Conservation (phyloP, 2,888 invertebrate species). For the Limnephilus auricula region DNA sequence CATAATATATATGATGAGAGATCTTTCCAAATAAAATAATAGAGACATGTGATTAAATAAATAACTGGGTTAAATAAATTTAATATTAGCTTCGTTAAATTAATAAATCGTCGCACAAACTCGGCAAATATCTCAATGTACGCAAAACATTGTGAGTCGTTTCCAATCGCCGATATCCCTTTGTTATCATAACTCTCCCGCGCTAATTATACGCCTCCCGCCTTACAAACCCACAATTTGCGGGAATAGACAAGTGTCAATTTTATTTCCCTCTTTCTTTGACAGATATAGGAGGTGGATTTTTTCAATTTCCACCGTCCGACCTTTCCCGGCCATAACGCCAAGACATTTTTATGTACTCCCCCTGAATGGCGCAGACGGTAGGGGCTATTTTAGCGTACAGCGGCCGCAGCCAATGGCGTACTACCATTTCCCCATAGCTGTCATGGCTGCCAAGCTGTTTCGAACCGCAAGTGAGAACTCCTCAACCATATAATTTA, state of each 20-base stretch:
- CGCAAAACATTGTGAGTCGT: background rate
- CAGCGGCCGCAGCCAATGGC: slow-evolving; percentile 33
- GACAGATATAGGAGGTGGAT: slow-evolving; percentile 31
- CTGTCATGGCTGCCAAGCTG: slow-evolving; percentile 49
- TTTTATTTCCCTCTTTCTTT: slow-evolving; percentile 31
- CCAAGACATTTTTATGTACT: slow-evolving; percentile 43
- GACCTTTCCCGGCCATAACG: slow-evolving; percentile 12
- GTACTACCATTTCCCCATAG: slow-evolving; percentile 36
- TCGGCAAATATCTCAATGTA: background rate
- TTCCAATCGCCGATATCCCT: background rate
- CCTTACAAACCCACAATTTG: background rate
- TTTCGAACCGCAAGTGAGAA: slow-evolving; percentile 51
- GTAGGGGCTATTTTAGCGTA: slow-evolving; percentile 38
- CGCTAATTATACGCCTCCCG: background rate
- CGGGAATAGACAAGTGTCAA: slow-evolving; percentile 38
- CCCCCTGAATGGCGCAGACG: slow-evolving; percentile 24
- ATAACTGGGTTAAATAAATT: background rate
- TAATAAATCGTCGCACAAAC: background rate
- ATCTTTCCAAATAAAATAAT: background rate
- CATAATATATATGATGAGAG: background rate
- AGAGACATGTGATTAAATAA: background rate
- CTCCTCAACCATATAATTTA: slow-evolving; percentile 47
- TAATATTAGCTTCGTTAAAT: background rate
- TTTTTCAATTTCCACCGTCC: slow-evolving; percentile 42
- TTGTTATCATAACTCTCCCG: background rate